Base-by-base conservation (phyloP, 2,113 vertebrate genomes). In the Sturnira hondurensis region DNA sequence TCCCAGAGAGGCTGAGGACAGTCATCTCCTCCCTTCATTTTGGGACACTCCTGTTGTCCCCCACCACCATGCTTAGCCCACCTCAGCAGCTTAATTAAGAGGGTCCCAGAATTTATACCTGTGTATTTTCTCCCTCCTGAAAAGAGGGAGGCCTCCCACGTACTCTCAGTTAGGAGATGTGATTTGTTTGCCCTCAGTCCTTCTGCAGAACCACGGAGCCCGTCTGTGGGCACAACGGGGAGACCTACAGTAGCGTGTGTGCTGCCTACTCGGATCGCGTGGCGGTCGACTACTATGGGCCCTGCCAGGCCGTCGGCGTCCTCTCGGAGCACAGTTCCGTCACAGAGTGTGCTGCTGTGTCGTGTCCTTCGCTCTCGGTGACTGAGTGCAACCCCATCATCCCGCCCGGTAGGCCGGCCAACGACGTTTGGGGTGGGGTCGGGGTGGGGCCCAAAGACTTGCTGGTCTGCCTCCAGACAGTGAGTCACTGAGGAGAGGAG, bases 211-310 rank as follows among this genome's bases (percentile, higher is more conserved):
- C 97, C 1, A 71, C 65, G 3, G 98, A 98, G 80, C 98, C 98
- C 0, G 98, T 99, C 0, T 99, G 99, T 0, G 99, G 99, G 3
- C 99, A 99, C 43, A 99, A 99, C 0, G 99, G 99, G 0, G 99
- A 99, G 90, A 99, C 99, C 15, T 99, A 99, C 97, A 84, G 96
- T 70, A 99, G 99, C 0, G 97, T 99, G 86, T 99, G 99, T 0
- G 99, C 99, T 1, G 99, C 99, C 92, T 99, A 99, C 91, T 98
- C 99, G 0, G 98, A 99, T 67, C 99, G 99, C 0, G 99, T 99
- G 86, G 99, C 99, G 0, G 96, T 99, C 3, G 99, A 99, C 96
- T 99, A 99, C 93, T 54, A 91, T 0, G 99, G 99, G 0, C 97
- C 90, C 71, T 99, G 99, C 94, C 99, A 99, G 77, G 99, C 99